A percentile compares a stretch with the other conserved stretches of the same genome.
phyloP scores from a whole-genome alignment of 2,888 invertebrate genomes.

The Heliconius hortense region DNA sequence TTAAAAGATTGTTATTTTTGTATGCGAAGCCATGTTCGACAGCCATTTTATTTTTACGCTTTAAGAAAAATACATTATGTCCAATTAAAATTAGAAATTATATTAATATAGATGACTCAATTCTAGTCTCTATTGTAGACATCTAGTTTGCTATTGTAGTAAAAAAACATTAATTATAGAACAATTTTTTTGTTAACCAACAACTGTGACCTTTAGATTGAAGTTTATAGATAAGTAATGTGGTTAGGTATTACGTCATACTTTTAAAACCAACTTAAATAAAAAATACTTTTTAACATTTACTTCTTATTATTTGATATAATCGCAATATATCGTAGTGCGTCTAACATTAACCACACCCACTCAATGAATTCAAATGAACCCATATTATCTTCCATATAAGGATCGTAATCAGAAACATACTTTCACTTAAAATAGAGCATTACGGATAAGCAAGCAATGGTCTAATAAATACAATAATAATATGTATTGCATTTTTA shows the following conservation, averaged over 20 bases:
- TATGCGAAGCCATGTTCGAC: not conserved
- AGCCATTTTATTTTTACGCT: not conserved
- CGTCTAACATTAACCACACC: conserved; percentile 11
- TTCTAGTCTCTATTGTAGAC: not conserved
- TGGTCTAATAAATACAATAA: conserved; percentile 3
- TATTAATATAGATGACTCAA: not conserved
- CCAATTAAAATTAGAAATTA: not conserved
- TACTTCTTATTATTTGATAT: not conserved
- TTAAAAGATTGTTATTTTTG: not conserved
- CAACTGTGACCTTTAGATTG: conserved; percentile 7
- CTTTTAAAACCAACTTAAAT: not conserved
- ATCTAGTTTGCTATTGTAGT: not conserved
- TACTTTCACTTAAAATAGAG: conserved; percentile 10
- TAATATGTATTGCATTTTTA: not conserved
- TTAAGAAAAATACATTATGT: not conserved
- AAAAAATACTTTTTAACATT: not conserved
- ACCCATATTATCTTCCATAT: conserved; percentile 12
- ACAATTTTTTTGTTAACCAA: not conserved
- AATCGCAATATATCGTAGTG: not conserved
- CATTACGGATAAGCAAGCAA: not conserved
- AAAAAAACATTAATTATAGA: not conserved
- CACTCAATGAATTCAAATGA: conserved; percentile 17
- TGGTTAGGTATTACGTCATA: not conserved
- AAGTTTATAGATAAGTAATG: not conserved
- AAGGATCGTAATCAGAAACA: conserved; percentile 8